Evolutionary conservation across 2,797 vertebrate species (phyloP).

Genomic region (Muraenolepis orangiensis): DNA sequence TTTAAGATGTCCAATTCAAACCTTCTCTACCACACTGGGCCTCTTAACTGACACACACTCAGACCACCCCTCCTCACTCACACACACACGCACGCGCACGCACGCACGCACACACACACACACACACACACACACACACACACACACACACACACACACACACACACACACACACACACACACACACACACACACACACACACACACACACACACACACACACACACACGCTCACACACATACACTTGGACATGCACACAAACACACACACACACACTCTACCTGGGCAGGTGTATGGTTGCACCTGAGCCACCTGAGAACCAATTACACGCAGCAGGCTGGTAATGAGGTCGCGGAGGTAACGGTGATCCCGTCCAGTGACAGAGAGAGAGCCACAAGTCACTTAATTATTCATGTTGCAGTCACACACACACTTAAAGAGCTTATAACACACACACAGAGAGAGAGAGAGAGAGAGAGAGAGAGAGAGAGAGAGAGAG

Average conservation of each 20-base stretch:
- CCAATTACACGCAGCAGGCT: conserved; percentile 70
- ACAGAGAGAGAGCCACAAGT: conserved; percentile 53
- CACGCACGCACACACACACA: background rate
- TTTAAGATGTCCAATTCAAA: background rate
- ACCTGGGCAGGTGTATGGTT: conserved; percentile 52
- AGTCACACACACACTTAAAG: background rate
- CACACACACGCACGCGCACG: background rate
- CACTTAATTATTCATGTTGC: conserved; percentile 69
- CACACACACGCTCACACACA: too few relatives aligned
- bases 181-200: too few relatives aligned
- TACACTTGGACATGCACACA: background rate
- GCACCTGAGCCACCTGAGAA: conserved; percentile 58
- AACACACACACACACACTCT: background rate
- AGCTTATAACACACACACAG: background rate
- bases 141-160: background rate
- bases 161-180: background rate
- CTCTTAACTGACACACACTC: background rate
- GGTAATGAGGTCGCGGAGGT: conserved; percentile 70
- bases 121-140: too few relatives aligned
- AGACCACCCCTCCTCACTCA: background rate
- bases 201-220: background rate
- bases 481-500: too few relatives aligned
- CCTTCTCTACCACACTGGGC: background rate
- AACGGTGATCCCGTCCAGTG: conserved; percentile 61
- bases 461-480: too few relatives aligned